Base-by-base conservation (phyloP, 2,888 invertebrate genomes). In the Cryptops parisi region DNA sequence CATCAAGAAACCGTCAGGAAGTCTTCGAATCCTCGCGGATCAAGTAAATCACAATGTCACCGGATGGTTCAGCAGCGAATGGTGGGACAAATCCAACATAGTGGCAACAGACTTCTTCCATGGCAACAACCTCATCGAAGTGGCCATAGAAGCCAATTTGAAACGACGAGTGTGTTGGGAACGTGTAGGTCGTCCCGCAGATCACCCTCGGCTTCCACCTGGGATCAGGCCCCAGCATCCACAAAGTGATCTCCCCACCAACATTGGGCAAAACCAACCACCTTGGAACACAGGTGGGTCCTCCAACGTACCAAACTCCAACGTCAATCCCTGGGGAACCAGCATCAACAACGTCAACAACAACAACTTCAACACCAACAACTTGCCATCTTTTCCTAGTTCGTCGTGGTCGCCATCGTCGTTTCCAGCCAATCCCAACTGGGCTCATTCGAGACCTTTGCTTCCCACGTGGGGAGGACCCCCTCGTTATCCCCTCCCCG, bases 1-100 rank as follows among this genome's bases (percentile, higher is more conserved):
- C 21, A 65, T 81, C 9, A 71, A 78, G 57, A 73, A 77, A 58
- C 69, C 75, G 2, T 70, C 77, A 3, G 79, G 78, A 4, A 79
- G 78, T 19, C 66, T 84, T 24, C 69, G 81, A 25, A 71, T 74
- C 47, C 76, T 79, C 66, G 82, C 83, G 0, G 76, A 82, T 52
- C 68, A 67, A 1, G 77, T 81, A 15, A 86, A 86, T 68, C 74
- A 78, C 38, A 78, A 82, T 62, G 74, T 86, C 0, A 80, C 80
- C 0, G 70, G 73, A 26, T 81, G 84, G 73, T 76, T 84, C 21
- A 64, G 68, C 26, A 64, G 67, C 49, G 25, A 59, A 73, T 49
- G 78, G 78, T 70, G 71, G 67, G 62, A 67, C 23, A 62, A 66
- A 47, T 68, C 72, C 2, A 74, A 73, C 58, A 68, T 75, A 27